Conservation (phyloP, 2,797 vertebrate species). For the Natrix natrix region DNA sequence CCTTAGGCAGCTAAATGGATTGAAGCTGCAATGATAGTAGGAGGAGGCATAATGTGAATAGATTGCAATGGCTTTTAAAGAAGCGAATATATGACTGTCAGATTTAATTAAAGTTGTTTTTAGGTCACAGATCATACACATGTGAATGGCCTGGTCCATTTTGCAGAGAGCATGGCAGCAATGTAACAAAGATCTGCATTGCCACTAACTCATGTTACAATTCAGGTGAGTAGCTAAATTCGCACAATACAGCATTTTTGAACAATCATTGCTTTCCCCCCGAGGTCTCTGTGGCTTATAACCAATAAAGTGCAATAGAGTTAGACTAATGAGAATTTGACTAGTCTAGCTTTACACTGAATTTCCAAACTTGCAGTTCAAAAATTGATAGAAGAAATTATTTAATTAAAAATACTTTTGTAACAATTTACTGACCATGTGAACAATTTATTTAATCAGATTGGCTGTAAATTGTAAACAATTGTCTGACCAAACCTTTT, state of each 20-base stretch:
- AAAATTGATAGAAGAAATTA: neutral
- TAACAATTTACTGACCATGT: neutral
- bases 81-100: constrained; percentile 29
- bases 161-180: constrained; percentile 7
- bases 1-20: constrained; percentile 22
- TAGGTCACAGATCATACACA: constrained; percentile 30
- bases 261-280: constrained; percentile 17
- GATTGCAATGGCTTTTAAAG: constrained; percentile 23
- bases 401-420: neutral
- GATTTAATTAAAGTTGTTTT: constrained; percentile 31
- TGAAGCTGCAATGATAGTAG: neutral
- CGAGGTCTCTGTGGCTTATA: neutral
- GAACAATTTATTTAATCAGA: neutral
- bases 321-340: neutral
- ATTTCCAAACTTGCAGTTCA: neutral
- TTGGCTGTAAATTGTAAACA: constrained; percentile 6
- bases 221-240: constrained; percentile 28
- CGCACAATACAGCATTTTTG: constrained; percentile 35
- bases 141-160: constrained; percentile 21
- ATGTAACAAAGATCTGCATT: constrained; percentile 10
- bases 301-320: neutral
- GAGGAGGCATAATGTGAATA: neutral
- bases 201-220: constrained; percentile 13
- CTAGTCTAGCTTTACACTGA: neutral
- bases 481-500: constrained; percentile 13